Percentiles rank a stretch among this genome's conserved stretches.
Conservation (phyloP, 2,888 invertebrate species). For the Napeogenes sylphis region DNA sequence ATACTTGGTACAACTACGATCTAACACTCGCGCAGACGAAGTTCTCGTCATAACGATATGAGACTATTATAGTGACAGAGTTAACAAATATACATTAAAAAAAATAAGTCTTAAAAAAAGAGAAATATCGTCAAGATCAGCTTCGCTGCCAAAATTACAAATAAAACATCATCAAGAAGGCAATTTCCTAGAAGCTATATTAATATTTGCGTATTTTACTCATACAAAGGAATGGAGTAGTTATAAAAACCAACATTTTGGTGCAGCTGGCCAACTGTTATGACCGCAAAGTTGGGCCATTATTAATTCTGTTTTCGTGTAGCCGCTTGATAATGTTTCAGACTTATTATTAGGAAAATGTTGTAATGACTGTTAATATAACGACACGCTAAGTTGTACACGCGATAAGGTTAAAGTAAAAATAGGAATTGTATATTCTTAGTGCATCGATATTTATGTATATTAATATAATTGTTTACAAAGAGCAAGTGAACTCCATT, state of each 20-base stretch:
- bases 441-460: neutral
- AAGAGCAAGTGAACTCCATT: neutral
- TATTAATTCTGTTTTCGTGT: slow-evolving; percentile 73
- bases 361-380: slow-evolving; percentile 72
- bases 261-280: slow-evolving; percentile 62
- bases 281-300: slow-evolving; percentile 59
- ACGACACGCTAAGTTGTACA: slow-evolving; percentile 63
- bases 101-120: too few relatives aligned
- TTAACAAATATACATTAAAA: too few relatives aligned
- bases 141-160: too few relatives aligned
- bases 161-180: too few relatives aligned
- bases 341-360: slow-evolving; percentile 71
- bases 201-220: too few relatives aligned
- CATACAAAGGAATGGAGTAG: neutral
- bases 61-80: too few relatives aligned
- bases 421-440: slow-evolving; percentile 5
- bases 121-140: too few relatives aligned
- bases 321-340: slow-evolving; percentile 65
- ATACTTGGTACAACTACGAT: too few relatives aligned
- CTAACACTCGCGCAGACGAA: too few relatives aligned
- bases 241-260: slow-evolving; percentile 55
- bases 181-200: too few relatives aligned
- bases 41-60: too few relatives aligned
- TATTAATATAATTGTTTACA: neutral
- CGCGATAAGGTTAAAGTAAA: slow-evolving; percentile 47